Conservation (phyloP, 1,140 invertebrate species). For the Penaeus indicus region DNA sequence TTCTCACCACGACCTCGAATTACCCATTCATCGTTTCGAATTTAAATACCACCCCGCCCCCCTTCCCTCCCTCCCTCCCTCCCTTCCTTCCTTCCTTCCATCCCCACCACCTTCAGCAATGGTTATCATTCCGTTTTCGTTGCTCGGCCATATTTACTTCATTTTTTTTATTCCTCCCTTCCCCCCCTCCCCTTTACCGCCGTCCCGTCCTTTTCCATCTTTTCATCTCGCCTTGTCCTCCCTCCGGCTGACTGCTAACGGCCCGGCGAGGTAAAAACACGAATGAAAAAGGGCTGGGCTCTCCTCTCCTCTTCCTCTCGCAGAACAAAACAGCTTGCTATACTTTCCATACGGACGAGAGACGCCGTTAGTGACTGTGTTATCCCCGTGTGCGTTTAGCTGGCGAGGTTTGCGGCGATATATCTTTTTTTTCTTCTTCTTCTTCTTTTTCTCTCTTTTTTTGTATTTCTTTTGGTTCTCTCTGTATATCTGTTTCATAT, state of each 20-base stretch:
- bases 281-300: slow-evolving; percentile 31
- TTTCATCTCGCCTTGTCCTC: slow-evolving; percentile 31
- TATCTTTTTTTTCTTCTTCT: too few species aligned
- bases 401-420: too few species aligned
- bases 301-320: background rate
- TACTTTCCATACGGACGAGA: background rate
- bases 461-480: too few species aligned
- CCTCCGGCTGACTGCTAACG: slow-evolving; percentile 32
- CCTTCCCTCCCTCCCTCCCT: background rate
- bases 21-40: slow-evolving; percentile 13
- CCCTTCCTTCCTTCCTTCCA: background rate
- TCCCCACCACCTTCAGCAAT: slow-evolving; percentile 5
- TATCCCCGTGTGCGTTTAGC: too few species aligned
- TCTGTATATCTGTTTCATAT: too few species aligned
- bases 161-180: background rate
- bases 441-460: too few species aligned
- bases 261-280: slow-evolving; percentile 37
- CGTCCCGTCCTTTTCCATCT: slow-evolving; percentile 35
- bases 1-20: too few species aligned
- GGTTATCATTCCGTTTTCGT: slow-evolving; percentile 50
- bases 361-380: background rate
- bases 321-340: slow-evolving; percentile 42
- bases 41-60: slow-evolving; percentile 51
- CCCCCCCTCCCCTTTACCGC: slow-evolving; percentile 31
- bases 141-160: background rate